Evolutionary conservation across 2,113 vertebrate genomes (phyloP), one percentile per base, ranked within the genome.

Genomic region (Miniopterus natalensis): DNA sequence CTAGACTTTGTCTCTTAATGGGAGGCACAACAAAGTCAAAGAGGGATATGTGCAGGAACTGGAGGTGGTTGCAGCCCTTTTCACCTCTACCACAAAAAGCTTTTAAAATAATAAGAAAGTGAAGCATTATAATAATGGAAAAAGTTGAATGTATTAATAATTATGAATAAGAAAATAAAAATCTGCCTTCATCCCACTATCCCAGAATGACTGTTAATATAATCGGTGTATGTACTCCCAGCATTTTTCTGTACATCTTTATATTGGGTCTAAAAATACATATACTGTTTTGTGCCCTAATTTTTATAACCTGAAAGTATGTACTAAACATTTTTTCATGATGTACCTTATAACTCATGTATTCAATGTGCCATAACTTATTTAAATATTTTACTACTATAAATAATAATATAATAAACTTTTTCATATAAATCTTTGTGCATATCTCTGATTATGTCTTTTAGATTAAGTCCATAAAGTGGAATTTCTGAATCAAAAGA

Each of bases 101-200:
- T 92, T 92, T 78, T 71, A 68, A 63, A 59, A 40, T 49, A 70
- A n/a, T 31, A 74, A 71, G 31, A 92, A 83, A 84, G 4, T 55
- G 25, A 78, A 70, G 40, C 20, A 71, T n/a, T 71, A 57, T 84
- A 51, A 78, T 15, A 51, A 40, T 49, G 77, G 36, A 45, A 92
- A 84, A 88, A 51, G 18, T 47, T 68, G 27, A 70, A 75, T 40
- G 49, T 47, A 77, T 81, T 21, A 59, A 75, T 75, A 83, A 84
- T 68, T 70, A 77, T 36, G 68, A 40, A 55, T 29, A 84, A 78
- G 29, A 8, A 96, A 84, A 51, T 51, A 25, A 83, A 94, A 96
- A n/a, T 70, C 49, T 2, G 4, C 13, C 18, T 80, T 95, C 71
- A 79, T 61, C n/a, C 5, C 10, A 17, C 31, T 59, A 31, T 21